Evolutionary conservation across 2,113 vertebrate species (phyloP).

Genomic region (Serinus canaria): DNA sequence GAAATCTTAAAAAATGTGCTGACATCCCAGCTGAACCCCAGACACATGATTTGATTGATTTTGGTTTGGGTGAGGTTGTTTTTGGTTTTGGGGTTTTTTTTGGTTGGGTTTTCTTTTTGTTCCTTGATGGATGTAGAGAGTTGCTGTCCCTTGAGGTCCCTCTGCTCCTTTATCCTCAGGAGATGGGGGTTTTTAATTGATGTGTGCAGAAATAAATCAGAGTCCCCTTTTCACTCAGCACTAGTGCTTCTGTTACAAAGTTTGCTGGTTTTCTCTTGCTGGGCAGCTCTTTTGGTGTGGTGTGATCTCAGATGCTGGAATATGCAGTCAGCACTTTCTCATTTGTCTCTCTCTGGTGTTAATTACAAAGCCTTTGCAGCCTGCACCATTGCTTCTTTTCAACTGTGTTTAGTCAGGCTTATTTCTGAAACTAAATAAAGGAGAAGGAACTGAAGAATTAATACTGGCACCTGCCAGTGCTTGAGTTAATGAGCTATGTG

Average conservation of each 20-base stretch:
- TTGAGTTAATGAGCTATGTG: slow-evolving; percentile 11
- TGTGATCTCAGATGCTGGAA: slow-evolving; percentile 12
- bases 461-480: slow-evolving; percentile 36
- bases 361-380: slow-evolving; percentile 47
- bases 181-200: neutral
- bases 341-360: slow-evolving; percentile 11
- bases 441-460: slow-evolving; percentile 31
- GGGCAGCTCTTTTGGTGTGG: neutral
- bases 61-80: neutral
- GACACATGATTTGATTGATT: slow-evolving; percentile 75
- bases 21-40: slow-evolving; percentile 72
- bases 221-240: neutral
- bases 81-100: neutral
- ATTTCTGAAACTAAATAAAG: slow-evolving; percentile 49
- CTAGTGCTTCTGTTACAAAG: neutral
- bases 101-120: neutral
- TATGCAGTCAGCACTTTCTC: slow-evolving; percentile 38
- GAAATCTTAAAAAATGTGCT: slow-evolving; percentile 74
- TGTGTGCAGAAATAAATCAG: neutral
- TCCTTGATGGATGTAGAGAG: slow-evolving; percentile 38
- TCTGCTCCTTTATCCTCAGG: neutral
- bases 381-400: slow-evolving; percentile 27
- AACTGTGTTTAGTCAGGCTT: slow-evolving; percentile 27
- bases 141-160: slow-evolving; percentile 48
- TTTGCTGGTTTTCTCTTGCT: neutral